Conservation (phyloP, 2,113 vertebrate genomes). For the Pitta sordida region DNA sequence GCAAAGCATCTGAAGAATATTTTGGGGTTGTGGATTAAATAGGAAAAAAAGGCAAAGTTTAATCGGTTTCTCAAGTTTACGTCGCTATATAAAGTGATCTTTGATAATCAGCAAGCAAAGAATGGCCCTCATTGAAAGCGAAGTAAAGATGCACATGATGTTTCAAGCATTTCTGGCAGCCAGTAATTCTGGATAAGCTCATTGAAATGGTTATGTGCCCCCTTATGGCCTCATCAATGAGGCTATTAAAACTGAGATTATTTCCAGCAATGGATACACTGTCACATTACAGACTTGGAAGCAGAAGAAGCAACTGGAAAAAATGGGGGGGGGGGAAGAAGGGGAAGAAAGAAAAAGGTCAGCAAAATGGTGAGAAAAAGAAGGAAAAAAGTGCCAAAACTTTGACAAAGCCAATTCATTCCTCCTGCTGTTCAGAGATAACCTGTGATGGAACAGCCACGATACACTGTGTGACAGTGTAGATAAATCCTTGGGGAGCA, state of each 20-base stretch:
- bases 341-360: background rate
- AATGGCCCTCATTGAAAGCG: background rate
- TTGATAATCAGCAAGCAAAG: background rate
- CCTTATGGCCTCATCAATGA: conserved; percentile 41
- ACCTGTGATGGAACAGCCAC: background rate
- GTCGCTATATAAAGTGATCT: background rate
- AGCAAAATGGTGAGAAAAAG: background rate
- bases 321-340: no score
- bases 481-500: conserved; percentile 10
- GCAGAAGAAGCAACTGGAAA: background rate
- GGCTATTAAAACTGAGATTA: conserved; percentile 21
- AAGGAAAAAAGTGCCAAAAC: background rate
- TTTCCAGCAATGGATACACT: background rate
- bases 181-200: background rate
- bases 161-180: background rate
- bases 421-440: background rate
- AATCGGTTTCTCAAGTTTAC: background rate
- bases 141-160: background rate
- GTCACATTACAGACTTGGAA: background rate
- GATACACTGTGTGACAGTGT: background rate
- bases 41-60: background rate
- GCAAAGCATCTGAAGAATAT: background rate
- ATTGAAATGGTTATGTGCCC: conserved; percentile 32
- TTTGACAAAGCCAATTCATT: conserved; percentile 9
- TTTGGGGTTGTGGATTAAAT: background rate